These are phyloP conservation scores for Microcebus ravelobensis DNA, from an alignment of 2,113 vertebrate species.

Conservation along the genomic window DNA sequence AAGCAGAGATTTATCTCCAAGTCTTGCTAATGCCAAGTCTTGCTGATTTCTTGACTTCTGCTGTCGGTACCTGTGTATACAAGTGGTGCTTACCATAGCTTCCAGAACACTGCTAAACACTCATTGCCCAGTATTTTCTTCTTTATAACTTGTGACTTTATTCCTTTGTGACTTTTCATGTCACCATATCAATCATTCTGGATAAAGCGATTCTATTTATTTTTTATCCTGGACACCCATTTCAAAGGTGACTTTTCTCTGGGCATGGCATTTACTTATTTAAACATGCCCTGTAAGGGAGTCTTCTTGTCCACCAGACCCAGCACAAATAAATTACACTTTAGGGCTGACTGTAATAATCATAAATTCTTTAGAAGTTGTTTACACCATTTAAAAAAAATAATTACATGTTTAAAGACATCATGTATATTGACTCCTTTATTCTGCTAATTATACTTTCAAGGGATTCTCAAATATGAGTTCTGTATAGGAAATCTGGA, in stretches of 20 bases:
- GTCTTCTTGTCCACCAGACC: background rate
- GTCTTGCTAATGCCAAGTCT: background rate
- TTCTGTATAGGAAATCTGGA: background rate
- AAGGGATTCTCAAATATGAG: slow-evolving; percentile 32
- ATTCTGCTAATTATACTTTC: background rate
- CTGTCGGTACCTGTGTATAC: background rate
- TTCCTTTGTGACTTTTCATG: slow-evolving; percentile 4
- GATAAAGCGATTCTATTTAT: slow-evolving; percentile 39
- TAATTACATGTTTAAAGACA: background rate
- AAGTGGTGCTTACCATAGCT: background rate
- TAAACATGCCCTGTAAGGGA: background rate
- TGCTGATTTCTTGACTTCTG: background rate
- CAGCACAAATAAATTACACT: slow-evolving; percentile 12
- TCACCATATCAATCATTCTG: slow-evolving; percentile 45
- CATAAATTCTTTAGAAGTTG: slow-evolving; percentile 26
- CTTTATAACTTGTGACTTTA: background rate
- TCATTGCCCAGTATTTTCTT: background rate
- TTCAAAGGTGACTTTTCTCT: slow-evolving; percentile 56
- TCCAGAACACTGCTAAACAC: background rate
- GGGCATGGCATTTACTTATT: background rate
- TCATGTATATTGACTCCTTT: background rate
- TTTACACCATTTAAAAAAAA: background rate
- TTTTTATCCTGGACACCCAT: slow-evolving; percentile 22
- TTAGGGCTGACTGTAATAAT: background rate
- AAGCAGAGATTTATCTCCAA: background rate